Evolutionary conservation across 2,797 vertebrate genomes (phyloP).

Genomic region (Pseudocheirus occidentalis): DNA sequence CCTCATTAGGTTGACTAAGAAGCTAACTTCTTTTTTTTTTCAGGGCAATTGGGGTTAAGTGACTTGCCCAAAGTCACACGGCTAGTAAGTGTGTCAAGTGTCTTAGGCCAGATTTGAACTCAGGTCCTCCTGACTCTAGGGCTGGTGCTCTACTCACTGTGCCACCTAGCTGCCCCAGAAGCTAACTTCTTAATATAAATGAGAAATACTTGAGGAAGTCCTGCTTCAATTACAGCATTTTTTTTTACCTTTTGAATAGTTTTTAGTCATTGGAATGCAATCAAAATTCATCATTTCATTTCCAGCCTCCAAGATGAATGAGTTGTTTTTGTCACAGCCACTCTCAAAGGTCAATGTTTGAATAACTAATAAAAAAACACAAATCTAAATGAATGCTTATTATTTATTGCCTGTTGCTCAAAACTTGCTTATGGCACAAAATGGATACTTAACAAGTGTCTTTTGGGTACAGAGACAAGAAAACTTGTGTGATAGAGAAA

Average conservation of each 20-base stretch:
- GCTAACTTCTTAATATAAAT: too few species aligned
- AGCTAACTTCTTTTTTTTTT: neutral
- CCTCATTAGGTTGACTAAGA: neutral
- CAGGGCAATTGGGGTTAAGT: too few species aligned
- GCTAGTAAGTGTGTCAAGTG: too few species aligned
- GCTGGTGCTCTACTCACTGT: too few species aligned
- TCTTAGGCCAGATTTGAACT: too few species aligned
- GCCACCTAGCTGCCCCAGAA: too few species aligned
- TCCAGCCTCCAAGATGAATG: neutral
- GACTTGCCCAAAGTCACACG: too few species aligned
- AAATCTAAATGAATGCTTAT: neutral
- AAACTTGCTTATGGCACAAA: neutral
- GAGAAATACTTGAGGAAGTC: neutral
- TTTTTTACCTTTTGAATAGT: neutral
- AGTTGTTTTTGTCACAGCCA: accelerated
- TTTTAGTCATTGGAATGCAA: neutral
- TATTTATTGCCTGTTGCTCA: neutral
- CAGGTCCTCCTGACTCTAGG: too few species aligned
- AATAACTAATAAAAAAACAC: constrained; percentile 6
- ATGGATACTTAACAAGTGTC: neutral
- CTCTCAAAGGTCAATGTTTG: neutral
- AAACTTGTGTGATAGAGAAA: neutral
- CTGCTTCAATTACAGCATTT: too few species aligned
- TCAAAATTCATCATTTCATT: neutral
- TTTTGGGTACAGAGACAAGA: neutral